Base-by-base conservation (phyloP, 2,888 invertebrate genomes). In the Ophion ellenae region DNA sequence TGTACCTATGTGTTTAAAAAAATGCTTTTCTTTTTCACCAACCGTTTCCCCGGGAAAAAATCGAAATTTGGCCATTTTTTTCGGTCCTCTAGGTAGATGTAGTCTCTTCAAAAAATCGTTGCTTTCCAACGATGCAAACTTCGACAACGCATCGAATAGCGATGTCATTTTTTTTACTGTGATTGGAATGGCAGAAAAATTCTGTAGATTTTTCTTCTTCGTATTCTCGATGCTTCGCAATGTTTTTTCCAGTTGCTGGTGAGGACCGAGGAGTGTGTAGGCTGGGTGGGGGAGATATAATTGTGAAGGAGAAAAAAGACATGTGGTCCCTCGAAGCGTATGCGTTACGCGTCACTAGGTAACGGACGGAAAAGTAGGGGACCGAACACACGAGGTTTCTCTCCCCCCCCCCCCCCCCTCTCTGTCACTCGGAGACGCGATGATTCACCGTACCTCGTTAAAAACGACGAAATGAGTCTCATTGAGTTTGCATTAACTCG, bases 321-420 rank as follows among this genome's bases (percentile, higher is more conserved):
- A 28, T 47, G 57, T 57, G 66, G 32, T 64, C 36, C 14, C 40
- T 36, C 36, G 24, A 40, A 28, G n/a, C 32, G 75, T 20, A 45
- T 45, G 76, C 57, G 53, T 14, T 63, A 57, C 67, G 76, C 76
- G 57, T 77, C 76, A 67, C 53, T 77, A 67, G 76, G 67, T 67
- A 67, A 63, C 36, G 45, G 74, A 74, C 61, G 28, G 73, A 59
- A 61, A 74, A 69, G 47, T 28, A 24, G 69, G 69, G 47, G 24
- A 47, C 45, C 45, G 14, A 69, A 24, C 69, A 14, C 24, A 69
- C 69, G 36, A 69, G 45, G 45, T 45, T 32, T 45, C 69, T 24
- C 69, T 5, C 14, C 32, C 24, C n/a, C 28, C 24, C 36, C 6
- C 36, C 7, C 36, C 66, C n/a, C 6, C 36, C 7, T n/a, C 66